These are phyloP conservation scores for Aphelocoma coerulescens DNA, from an alignment of 2,113 vertebrate species.

Conservation along the genomic window DNA sequence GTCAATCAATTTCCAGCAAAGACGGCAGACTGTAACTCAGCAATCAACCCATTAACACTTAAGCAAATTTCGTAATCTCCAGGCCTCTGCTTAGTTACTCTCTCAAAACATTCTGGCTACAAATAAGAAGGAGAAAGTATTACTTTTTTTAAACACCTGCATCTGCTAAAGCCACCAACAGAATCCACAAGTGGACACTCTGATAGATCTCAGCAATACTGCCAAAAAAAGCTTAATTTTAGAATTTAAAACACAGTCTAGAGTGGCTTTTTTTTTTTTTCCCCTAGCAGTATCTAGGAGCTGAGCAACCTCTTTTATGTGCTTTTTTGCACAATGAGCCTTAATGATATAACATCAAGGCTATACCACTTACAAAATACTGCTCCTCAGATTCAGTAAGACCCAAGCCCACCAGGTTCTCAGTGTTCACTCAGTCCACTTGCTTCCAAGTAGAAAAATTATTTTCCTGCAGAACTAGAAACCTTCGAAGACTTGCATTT, in stretches of 20 bases:
- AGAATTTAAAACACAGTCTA: not conserved
- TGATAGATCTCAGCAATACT: not conserved
- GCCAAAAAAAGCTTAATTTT: not conserved
- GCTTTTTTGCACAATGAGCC: not conserved
- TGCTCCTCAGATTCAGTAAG: not conserved
- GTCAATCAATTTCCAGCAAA: conserved; percentile 94
- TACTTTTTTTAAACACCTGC: not conserved
- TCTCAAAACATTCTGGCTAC: conserved; percentile 62
- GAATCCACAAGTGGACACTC: conserved; percentile 16
- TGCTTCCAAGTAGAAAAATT: not conserved
- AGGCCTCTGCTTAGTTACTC: conserved; percentile 83
- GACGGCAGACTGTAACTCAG: conserved; percentile 75
- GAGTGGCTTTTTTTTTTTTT: not conserved
- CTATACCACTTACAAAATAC: not conserved
- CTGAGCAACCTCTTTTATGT: not conserved
- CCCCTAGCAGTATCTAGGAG: not conserved
- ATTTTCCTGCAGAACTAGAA: not conserved
- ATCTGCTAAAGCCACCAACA: not conserved
- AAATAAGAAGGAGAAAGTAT: conserved; percentile 15
- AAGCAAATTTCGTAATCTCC: conserved; percentile 96
- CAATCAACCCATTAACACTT: conserved; percentile 97
- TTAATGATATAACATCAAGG: not conserved
- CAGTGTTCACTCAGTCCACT: not conserved
- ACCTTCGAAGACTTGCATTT: not conserved
- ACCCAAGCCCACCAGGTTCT: not conserved